Base-by-base conservation (phyloP, 1,140 invertebrate genomes). In the Rhagoletis pomonella region DNA sequence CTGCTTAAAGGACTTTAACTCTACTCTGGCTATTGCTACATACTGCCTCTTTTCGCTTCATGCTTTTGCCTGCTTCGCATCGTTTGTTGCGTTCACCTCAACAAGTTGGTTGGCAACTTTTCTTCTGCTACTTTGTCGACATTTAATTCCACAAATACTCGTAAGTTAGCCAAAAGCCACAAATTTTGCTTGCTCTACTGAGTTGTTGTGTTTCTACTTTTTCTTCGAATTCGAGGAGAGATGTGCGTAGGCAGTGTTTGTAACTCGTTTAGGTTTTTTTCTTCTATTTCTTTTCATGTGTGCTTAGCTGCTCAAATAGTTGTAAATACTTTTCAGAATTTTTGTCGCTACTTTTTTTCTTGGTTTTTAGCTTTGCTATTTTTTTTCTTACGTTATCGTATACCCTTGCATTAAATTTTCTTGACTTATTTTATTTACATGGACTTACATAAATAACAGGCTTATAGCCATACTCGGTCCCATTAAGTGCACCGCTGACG, bases 51-150 rank as follows among this genome's bases (percentile, higher is more conserved):
- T 12, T 55, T 55, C 17, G 44, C 47, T n/a, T 50, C 1, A 39
- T 50, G 7, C 44, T 9, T 55, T 77, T 19, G 5, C n/a, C 7
- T 50, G 50, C 14, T 77, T 44, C 4, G 69, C 73, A 47, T 29
- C 47, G 7, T 7, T 17, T 14, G 60, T 44, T 10, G 12, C 69
- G 44, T 55, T 12, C n/a, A 81, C 73, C 47, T 81, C 73, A 81
- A 58, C 73, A 81, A 81, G 47, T 81, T 81, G 47, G 47, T 81
- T 7, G 42, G 7, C 47, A 81, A 55, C 47, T 58, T 81, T 81
- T 29, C 29, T 81, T 81, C 73, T 81, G 73, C 73, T 81, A 81
- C 19, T 81, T 81, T 81, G 47, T 81, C 73, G 73, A 81, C 73
- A 58, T 81, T 81, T 81, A 81, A 81, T 81, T 81, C 50, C 5